Percentiles rank a stretch among this genome's conserved stretches.
Evolutionary conservation across 2,888 invertebrate species (phyloP).

Genomic region (Phyllotreta cruciferae): DNA sequence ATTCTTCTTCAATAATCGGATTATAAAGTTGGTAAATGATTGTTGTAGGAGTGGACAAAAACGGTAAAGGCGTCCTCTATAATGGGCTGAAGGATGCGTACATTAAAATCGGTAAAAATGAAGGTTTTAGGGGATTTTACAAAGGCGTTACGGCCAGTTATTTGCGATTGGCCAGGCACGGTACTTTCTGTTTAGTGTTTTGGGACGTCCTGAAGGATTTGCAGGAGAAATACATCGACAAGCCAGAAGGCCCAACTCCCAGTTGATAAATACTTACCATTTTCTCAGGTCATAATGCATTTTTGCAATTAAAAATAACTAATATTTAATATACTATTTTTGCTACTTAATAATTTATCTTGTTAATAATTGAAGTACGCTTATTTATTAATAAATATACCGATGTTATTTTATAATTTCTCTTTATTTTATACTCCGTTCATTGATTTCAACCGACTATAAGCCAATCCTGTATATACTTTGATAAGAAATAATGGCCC

Average conservation of each 20-base stretch:
- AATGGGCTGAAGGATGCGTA: slow-evolving; percentile 78
- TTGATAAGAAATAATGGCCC: no score
- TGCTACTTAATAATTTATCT: no score
- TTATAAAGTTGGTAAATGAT: slow-evolving; percentile 14
- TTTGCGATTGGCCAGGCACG: slow-evolving; percentile 88
- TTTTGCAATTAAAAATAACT: no score
- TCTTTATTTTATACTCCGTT: no score
- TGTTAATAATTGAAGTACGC: no score
- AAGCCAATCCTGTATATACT: no score
- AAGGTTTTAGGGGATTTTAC: slow-evolving; percentile 84
- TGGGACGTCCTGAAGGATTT: slow-evolving; percentile 69
- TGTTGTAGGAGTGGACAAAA: slow-evolving; percentile 67
- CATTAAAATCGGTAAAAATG: slow-evolving; percentile 74
- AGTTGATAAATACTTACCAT: slow-evolving; percentile 3
- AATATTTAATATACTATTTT: no score
- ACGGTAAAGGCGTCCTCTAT: slow-evolving; percentile 72
- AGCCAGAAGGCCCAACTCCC: not conserved
- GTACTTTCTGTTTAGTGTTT: slow-evolving; percentile 84
- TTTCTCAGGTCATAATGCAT: not conserved
- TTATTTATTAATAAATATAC: no score
- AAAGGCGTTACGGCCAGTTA: slow-evolving; percentile 91
- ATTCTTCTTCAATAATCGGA: not conserved
- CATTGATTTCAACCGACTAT: no score
- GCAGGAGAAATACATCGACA: slow-evolving; percentile 42
- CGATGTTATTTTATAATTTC: no score